Conservation (phyloP, 1,140 invertebrate genomes). For the Himalopsyche phryganea region DNA sequence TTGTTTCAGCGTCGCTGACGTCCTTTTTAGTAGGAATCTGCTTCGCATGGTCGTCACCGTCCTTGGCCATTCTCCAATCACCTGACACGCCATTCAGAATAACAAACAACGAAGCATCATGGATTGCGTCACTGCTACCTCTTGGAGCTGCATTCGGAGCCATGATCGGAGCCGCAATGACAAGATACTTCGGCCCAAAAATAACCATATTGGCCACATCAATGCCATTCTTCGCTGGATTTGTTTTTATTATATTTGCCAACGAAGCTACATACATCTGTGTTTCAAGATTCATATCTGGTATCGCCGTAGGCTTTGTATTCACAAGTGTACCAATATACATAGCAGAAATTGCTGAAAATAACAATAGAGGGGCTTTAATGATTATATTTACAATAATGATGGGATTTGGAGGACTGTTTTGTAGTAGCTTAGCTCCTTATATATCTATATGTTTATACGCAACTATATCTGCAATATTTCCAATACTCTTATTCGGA, state of each 20-base stretch:
- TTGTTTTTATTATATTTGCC: constrained; percentile 43
- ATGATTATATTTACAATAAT: constrained; percentile 27
- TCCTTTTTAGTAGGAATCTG: constrained; percentile 27
- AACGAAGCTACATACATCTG: constrained; percentile 40
- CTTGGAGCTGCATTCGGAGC: constrained; percentile 31
- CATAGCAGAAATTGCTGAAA: constrained; percentile 46
- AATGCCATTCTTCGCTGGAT: constrained; percentile 35
- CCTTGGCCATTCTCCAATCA: constrained; percentile 29
- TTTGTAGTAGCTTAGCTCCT: constrained; percentile 20
- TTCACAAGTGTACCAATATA: constrained; percentile 49
- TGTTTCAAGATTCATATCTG: constrained; percentile 45
- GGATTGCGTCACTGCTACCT: constrained; percentile 30
- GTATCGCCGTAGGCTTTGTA: constrained; percentile 43
- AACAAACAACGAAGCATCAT: constrained; percentile 34
- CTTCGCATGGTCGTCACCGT: constrained; percentile 31
- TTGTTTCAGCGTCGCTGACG: constrained; percentile 23
- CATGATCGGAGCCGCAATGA: constrained; percentile 32
- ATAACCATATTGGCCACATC: constrained; percentile 36
- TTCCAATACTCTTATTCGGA: constrained; percentile 17
- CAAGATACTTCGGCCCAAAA: constrained; percentile 40
- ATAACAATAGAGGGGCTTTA: constrained; percentile 33
- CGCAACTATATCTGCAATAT: constrained; percentile 19
- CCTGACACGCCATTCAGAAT: constrained; percentile 26
- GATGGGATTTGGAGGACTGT: constrained; percentile 22
- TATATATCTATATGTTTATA: constrained; percentile 14